Evolutionary conservation across 2,797 vertebrate genomes (phyloP), one percentile per base, ranked within the genome.

Genomic region (Neosalanx taihuensis): DNA sequence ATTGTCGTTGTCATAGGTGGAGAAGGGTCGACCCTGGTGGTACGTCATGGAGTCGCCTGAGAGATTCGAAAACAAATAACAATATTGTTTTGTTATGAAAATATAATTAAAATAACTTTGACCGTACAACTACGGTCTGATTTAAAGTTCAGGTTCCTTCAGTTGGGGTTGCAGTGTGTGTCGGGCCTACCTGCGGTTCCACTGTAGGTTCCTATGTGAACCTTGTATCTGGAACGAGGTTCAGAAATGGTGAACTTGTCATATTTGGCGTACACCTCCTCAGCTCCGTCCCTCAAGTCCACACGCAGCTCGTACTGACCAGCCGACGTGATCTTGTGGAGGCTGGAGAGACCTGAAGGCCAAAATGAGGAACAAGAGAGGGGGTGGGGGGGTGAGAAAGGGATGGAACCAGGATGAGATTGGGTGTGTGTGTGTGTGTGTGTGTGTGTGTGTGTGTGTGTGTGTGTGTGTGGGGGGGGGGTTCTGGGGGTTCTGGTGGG

Each of bases 1-100:
- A 0, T 96, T 95, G 74, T 99, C 97, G 15, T 97, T 96, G 90
- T 99, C 96, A 0, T 83, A 96, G 13, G 97, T 99, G 73, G 97
- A 98, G 91, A 99, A 99, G 12, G 95, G 90, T 1, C 96, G 93
- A 41, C 95, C 95, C 0, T 97, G 94, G 82, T 99, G 97, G 84
- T 99, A 99, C 0, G 84, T 92, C 94, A 99, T 93, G 70, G 97
- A 98, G 85, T 99, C 97, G 70, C 97, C 97, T 88, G 69, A 65
- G 1, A 63, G 31, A 9, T 56, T 56, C 3, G 18, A 26, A 26
- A 1, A 26, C 23, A 26, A 26, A 26, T 26, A 26, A 26, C 1
- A 26, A 26, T 26, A 26, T 26, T 26, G 23, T 26, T 26, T 26
- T 26, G 23, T 26, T 26, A 26, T 26, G 23, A 26, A 26, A 26